Percentiles rank a stretch among this genome's conserved stretches.
Evolutionary conservation across 2,888 invertebrate species (phyloP).

Genomic region (Eristalinus sepulchralis): DNA sequence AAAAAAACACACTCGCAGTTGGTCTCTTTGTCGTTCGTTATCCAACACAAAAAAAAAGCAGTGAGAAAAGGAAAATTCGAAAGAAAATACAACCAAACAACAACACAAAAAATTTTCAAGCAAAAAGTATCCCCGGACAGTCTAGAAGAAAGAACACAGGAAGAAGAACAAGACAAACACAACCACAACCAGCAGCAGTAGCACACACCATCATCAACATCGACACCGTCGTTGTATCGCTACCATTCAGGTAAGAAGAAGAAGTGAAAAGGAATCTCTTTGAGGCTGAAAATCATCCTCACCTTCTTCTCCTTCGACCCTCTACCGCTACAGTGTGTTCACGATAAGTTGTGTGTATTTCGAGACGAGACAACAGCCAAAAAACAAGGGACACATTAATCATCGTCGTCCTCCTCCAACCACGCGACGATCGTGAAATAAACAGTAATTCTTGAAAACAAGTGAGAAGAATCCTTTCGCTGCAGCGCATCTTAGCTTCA

Average conservation of each 20-base stretch:
- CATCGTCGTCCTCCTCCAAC: neutral
- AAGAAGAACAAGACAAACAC: constrained; percentile 41
- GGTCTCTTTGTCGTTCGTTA: constrained; percentile 41
- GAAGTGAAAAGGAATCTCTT: constrained; percentile 1
- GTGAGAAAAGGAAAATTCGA: constrained; percentile 14
- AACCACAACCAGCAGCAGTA: neutral
- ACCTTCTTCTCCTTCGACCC: neutral
- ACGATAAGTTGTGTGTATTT: neutral
- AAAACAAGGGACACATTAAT: neutral
- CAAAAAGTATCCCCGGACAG: constrained; percentile 68
- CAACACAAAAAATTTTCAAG: constrained; percentile 36
- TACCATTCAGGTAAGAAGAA: constrained; percentile 45
- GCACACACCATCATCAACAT: constrained; percentile 5
- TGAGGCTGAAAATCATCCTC: neutral
- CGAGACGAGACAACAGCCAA: neutral
- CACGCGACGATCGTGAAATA: neutral
- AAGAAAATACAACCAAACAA: constrained; percentile 41
- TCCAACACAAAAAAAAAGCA: constrained; percentile 42
- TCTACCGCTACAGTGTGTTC: neutral
- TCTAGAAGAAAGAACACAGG: constrained; percentile 45
- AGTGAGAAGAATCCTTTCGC: neutral
- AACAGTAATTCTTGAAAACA: neutral
- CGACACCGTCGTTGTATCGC: neutral
- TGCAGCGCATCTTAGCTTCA: neutral
- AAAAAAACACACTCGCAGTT: constrained; percentile 43